Percentiles rank a stretch among this genome's conserved stretches.
phyloP scores from a whole-genome alignment of 2,113 vertebrate species.

The Eleginops maclovinus region DNA sequence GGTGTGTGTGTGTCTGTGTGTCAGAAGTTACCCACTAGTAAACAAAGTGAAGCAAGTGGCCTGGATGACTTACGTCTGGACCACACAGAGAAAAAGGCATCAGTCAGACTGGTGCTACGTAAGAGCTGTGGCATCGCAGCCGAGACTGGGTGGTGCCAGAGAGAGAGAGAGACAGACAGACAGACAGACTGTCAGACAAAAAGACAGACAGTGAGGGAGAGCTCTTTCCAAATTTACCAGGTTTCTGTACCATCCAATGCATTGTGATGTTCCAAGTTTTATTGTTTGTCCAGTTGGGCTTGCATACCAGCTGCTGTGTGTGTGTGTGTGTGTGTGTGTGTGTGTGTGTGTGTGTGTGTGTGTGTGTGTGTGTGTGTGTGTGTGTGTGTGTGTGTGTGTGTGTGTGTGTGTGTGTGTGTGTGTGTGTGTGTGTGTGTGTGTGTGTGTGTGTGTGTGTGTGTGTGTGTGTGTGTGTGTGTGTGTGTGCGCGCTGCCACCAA shows the following conservation, averaged over 20 bases:
- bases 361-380: too few species aligned
- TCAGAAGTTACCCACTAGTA: conserved; percentile 58
- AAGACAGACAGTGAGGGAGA: not conserved
- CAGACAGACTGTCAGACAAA: conserved; percentile 17
- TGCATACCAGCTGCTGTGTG: conserved; percentile 60
- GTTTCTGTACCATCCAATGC: conserved; percentile 63
- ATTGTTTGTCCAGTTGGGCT: conserved; percentile 71
- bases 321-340: conserved; percentile 14
- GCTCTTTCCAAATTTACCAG: conserved; percentile 59
- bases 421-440: too few species aligned
- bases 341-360: too few species aligned
- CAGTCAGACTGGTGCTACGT: conserved; percentile 58
- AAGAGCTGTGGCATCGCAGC: conserved; percentile 46
- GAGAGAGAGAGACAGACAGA: not conserved
- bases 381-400: conserved; percentile 5
- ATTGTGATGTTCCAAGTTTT: conserved; percentile 61
- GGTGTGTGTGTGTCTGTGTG: conserved; percentile 26
- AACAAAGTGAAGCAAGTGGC: conserved; percentile 64
- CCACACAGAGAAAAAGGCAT: conserved; percentile 75
- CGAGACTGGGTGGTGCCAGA: conserved; percentile 68
- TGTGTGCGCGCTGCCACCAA: too few species aligned
- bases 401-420: too few species aligned
- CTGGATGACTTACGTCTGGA: conserved; percentile 76
- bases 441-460: not conserved
- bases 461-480: not conserved